These are phyloP conservation scores for Parnassius glacialis DNA, from an alignment of 2,888 invertebrate species.

Conservation along the genomic window DNA sequence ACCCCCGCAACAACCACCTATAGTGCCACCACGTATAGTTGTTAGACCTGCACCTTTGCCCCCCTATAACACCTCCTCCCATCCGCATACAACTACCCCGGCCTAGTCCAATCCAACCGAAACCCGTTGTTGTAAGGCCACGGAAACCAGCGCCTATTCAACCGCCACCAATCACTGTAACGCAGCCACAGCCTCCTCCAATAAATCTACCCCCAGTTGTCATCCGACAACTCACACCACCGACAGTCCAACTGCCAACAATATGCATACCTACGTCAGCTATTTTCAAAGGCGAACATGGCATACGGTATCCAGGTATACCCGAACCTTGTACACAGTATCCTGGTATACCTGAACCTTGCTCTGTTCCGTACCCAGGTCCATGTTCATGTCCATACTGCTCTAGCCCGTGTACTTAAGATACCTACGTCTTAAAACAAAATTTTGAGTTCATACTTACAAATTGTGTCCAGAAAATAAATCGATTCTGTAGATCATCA, in stretches of 20 bases:
- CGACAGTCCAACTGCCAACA: slow-evolving; percentile 46
- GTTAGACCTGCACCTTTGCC: too few relatives aligned
- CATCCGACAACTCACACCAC: slow-evolving; percentile 45
- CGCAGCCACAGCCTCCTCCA: slow-evolving; percentile 3
- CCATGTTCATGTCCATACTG: too few relatives aligned
- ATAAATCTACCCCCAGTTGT: slow-evolving; percentile 45
- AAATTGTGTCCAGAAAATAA: not conserved
- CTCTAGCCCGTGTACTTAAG: not conserved
- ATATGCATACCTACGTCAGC: not conserved
- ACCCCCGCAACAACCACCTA: too few relatives aligned
- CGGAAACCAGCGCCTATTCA: too few relatives aligned
- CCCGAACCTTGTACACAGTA: not conserved
- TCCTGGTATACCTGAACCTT: slow-evolving; percentile 1
- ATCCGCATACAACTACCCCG: too few relatives aligned
- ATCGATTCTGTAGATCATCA: too few relatives aligned
- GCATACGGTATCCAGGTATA: not conserved
- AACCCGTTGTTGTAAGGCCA: too few relatives aligned
- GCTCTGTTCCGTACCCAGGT: not conserved
- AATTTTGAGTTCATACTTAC: not conserved
- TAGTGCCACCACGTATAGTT: too few relatives aligned
- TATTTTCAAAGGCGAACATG: slow-evolving; percentile 10
- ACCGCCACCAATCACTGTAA: too few relatives aligned
- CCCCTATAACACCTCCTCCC: too few relatives aligned
- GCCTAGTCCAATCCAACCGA: too few relatives aligned
- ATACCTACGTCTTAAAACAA: not conserved